phyloP scores from a whole-genome alignment of 1,140 invertebrate species.

The Cyrtorhinus lividipennis region DNA sequence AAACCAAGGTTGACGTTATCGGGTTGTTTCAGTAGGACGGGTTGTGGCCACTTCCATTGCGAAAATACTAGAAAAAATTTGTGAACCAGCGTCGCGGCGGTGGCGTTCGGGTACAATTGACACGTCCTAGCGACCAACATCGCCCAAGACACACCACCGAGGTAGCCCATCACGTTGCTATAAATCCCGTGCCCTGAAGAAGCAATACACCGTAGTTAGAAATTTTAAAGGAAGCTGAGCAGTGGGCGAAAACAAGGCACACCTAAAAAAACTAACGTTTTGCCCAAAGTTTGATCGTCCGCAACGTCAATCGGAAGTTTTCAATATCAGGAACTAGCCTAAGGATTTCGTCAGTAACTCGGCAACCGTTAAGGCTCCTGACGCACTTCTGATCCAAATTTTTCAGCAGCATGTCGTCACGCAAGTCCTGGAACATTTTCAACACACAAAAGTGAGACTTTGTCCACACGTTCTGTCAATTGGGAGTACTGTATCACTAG shows the following conservation, averaged over 20 bases:
- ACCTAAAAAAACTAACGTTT: constrained; percentile 77
- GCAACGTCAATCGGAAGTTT: constrained; percentile 80
- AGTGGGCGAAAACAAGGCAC: no score
- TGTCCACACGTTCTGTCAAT: neutral
- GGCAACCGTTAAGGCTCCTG: constrained; percentile 89
- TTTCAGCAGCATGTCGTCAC: constrained; percentile 81
- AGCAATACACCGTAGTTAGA: neutral
- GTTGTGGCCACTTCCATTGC: constrained; percentile 96
- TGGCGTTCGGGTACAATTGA: constrained; percentile 95
- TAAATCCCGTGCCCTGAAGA: constrained; percentile 81
- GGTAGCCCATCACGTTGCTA: constrained; percentile 93
- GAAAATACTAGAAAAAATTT: constrained; percentile 98
- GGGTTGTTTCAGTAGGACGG: constrained; percentile 85
- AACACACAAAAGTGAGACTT: constrained; percentile 20
- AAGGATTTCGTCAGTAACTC: constrained; percentile 97
- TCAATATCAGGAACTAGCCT: constrained; percentile 88
- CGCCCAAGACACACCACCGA: constrained; percentile 98
- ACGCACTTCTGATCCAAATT: constrained; percentile 96
- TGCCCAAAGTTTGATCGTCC: constrained; percentile 97
- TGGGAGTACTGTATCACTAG: no score
- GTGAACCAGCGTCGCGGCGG: constrained; percentile 84
- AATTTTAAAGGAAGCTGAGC: neutral
- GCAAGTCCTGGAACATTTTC: constrained; percentile 69
- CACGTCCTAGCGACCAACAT: constrained; percentile 97
- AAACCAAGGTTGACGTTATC: constrained; percentile 77